Conservation (phyloP, 2,888 invertebrate species). For the Deladenus siricidicola region DNA sequence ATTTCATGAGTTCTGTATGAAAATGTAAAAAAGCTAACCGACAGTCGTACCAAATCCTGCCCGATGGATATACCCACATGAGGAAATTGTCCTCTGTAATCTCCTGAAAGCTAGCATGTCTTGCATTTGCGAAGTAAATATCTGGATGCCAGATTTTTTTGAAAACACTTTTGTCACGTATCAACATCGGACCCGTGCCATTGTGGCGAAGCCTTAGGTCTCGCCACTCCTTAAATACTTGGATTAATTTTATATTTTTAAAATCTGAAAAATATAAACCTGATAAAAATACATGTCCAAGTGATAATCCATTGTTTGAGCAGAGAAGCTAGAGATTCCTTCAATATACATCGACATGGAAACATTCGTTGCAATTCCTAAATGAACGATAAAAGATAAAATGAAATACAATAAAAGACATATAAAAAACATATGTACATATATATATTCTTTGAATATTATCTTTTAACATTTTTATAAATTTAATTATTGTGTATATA, state of each 20-base stretch:
- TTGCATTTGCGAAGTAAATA: conserved; percentile 48
- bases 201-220: conserved; percentile 47
- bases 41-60: conserved; percentile 49
- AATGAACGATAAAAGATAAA: not conserved
- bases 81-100: conserved; percentile 52
- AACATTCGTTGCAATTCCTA: conserved; percentile 38
- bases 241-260: not conserved
- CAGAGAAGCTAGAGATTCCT: conserved; percentile 51
- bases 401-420: not conserved
- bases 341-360: conserved; percentile 53
- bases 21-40: conserved; percentile 10
- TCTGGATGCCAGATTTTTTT: conserved; percentile 50
- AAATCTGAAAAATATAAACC: conserved; percentile 17
- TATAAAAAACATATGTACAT: not conserved
- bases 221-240: conserved; percentile 36
- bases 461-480: conserved; percentile 32
- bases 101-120: conserved; percentile 40
- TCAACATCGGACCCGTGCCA: conserved; percentile 43
- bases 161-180: conserved; percentile 39
- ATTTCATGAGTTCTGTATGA: no score
- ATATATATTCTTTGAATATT: not conserved
- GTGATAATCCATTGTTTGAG: conserved; percentile 53
- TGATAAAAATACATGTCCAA: conserved; percentile 53
- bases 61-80: conserved; percentile 50
- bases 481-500: conserved; percentile 46